Evolutionary conservation across 2,113 vertebrate species (phyloP), one percentile per base, ranked within the genome.

Genomic region (Muntiacus muntjak): DNA sequence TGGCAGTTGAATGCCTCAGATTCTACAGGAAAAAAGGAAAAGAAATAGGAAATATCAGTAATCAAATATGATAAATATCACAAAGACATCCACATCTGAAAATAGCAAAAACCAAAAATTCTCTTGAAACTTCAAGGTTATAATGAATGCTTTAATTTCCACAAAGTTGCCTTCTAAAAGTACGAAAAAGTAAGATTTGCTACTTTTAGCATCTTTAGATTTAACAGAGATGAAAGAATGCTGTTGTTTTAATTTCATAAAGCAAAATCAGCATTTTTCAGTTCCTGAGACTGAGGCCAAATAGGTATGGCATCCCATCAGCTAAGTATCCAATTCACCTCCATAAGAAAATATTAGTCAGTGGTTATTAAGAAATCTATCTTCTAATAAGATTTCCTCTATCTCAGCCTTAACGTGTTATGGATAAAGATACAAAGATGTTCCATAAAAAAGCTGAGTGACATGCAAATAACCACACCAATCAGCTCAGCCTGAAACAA

Each of bases 401-500:
- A 74, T 76, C n/a, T n/a, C 7, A 93, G 33, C 71, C 12, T 64
- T 62, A 95, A 94, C 0, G 12, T 94, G 5, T 92, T 55, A 90
- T 9, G 4, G 14, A 89, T 89, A 87, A 62, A 93, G 3, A 52
- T 43, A 54, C 76, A 88, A 87, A 89, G 74, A 14, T 71, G 13
- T 79, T 93, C 14, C 30, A 57, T 50, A 74, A 83, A 30, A 93
- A 92, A 28, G 17, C n/a, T 43, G 67, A 93, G 28, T 43, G n/a
- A 6, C 14, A 83, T n/a, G 21, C 81, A 79, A 87, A 97, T 47
- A 3, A 92, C 82, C n/a, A 43, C 43, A 12, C 28, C 52, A 79
- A 40, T 96, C 30, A 91, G 40, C 28, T 94, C 33, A 89, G 30
- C 83, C 62, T 8, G 84, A 97, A 45, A 90, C 14, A 96, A 94